Evolutionary conservation across 2,797 vertebrate species (phyloP).

Genomic region (Carapus acus): DNA sequence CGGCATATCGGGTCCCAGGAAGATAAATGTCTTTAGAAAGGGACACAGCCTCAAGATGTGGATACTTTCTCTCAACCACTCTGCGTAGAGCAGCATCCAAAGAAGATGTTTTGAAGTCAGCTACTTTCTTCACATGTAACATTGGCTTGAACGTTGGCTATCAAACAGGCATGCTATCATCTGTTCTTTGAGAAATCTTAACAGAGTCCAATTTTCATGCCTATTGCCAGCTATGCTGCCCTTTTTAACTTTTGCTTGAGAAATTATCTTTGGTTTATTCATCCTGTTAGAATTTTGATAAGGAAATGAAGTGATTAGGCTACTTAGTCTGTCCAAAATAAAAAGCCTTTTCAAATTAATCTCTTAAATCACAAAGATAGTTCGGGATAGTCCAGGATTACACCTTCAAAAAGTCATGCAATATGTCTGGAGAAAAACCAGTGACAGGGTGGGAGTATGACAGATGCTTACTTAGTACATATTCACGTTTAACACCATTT

Average conservation of each 20-base stretch:
- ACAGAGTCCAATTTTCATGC: too few species aligned
- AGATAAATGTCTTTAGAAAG: constrained; percentile 26
- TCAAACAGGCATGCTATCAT: constrained; percentile 13
- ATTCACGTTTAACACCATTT: constrained; percentile 14
- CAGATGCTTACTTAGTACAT: too few species aligned
- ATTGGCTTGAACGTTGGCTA: constrained; percentile 1
- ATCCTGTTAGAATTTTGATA: constrained; percentile 18
- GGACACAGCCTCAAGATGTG: constrained; percentile 10
- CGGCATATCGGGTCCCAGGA: constrained; percentile 25
- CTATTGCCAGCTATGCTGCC: too few species aligned
- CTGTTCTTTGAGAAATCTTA: constrained; percentile 5
- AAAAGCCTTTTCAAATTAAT: constrained; percentile 10
- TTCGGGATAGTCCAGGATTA: too few species aligned
- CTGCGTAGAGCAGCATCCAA: too few species aligned
- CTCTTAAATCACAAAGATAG: constrained; percentile 15
- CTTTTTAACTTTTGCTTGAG: constrained; percentile 2
- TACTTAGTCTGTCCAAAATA: constrained; percentile 15
- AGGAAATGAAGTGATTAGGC: constrained; percentile 6
- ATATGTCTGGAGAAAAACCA: too few species aligned
- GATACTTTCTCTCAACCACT: constrained; percentile 5
- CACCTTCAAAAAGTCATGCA: too few species aligned
- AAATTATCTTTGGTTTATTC: constrained; percentile 24
- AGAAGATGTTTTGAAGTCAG: constrained; percentile 3
- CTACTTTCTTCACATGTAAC: constrained; percentile 17
- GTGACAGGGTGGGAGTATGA: too few species aligned